phyloP scores from a whole-genome alignment of 2,797 vertebrate species.

The Labroides dimidiatus region DNA sequence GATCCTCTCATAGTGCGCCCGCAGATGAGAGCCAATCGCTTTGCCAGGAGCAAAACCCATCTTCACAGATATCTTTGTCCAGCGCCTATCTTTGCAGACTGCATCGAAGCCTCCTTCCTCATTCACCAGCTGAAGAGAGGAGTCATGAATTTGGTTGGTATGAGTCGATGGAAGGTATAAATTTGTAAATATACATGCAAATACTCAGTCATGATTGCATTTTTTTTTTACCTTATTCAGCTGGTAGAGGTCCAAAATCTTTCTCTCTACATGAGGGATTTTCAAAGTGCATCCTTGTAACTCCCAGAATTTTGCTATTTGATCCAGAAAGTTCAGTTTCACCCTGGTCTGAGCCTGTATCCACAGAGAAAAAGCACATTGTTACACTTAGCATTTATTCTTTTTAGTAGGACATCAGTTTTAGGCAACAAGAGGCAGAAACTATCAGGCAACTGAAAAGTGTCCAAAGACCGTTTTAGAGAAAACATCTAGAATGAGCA shows the following conservation, averaged over 20 bases:
- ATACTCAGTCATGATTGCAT: neutral
- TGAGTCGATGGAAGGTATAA: neutral
- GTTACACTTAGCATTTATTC: neutral
- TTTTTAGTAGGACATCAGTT: neutral
- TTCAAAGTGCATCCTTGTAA: conserved; percentile 97
- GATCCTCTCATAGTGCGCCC: conserved; percentile 94
- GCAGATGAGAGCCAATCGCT: conserved; percentile 95
- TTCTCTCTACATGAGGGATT: conserved; percentile 98
- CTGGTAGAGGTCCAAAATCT: conserved; percentile 96
- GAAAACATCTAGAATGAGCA: neutral
- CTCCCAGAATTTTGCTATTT: conserved; percentile 99
- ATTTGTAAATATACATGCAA: neutral
- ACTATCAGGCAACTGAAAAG: neutral
- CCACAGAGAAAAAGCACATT: conserved; percentile 11
- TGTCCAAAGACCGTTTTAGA: neutral
- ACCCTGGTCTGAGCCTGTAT: conserved; percentile 96
- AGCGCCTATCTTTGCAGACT: conserved; percentile 95
- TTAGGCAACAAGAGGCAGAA: no score
- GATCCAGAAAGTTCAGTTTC: conserved; percentile 98
- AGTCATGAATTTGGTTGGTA: neutral
- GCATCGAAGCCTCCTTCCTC: conserved; percentile 96
- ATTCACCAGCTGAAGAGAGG: conserved; percentile 88
- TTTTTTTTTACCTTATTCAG: conserved; percentile 90
- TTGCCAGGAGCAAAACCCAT: conserved; percentile 98
- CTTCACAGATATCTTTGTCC: conserved; percentile 96